Evolutionary conservation across 2,113 vertebrate genomes (phyloP).

Genomic region (Burhinus oedicnemus): DNA sequence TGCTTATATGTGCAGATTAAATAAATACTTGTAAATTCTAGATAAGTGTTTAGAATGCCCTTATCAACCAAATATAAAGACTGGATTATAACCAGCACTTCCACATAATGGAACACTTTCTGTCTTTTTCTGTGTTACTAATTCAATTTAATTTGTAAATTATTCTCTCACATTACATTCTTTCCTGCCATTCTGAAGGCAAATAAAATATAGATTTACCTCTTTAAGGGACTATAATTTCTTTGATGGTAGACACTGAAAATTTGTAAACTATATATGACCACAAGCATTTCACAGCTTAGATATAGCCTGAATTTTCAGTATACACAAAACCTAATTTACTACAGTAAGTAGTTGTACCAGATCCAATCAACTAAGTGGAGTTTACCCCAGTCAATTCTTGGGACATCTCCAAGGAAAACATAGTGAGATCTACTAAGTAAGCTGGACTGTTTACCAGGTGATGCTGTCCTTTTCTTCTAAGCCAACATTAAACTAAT

Average conservation of each 20-base stretch:
- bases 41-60: not conserved
- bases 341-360: not conserved
- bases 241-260: not conserved
- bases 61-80: not conserved
- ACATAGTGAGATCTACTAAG: not conserved
- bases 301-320: not conserved
- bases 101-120: not conserved
- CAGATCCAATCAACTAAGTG: not conserved
- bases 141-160: not conserved
- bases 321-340: not conserved
- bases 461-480: not conserved
- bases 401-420: slow-evolving; percentile 7
- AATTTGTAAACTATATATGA: not conserved
- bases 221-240: not conserved
- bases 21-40: not conserved
- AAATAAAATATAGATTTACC: not conserved
- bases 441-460: not conserved
- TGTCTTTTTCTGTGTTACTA: not conserved
- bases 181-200: not conserved
- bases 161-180: not conserved
- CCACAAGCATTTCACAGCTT: not conserved
- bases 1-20: not conserved
- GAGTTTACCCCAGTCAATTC: not conserved
- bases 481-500: not conserved
- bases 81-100: not conserved